A percentile compares a stretch with the other conserved stretches of the same genome.
These are phyloP conservation scores for Dendrolimus kikuchii DNA, from an alignment of 1,140 invertebrate species.

Conservation along the genomic window DNA sequence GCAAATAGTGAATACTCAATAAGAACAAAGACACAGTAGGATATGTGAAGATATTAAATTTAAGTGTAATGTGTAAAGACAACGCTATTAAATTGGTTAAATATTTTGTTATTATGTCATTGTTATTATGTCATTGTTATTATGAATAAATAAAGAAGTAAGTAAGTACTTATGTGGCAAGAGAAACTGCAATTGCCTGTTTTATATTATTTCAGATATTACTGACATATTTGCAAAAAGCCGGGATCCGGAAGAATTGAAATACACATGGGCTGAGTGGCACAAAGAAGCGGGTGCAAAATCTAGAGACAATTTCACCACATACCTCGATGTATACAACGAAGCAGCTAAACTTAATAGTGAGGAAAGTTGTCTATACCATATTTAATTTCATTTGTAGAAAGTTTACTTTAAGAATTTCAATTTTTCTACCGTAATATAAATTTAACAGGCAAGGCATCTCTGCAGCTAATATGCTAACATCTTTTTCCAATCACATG, in stretches of 20 bases:
- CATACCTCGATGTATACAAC: slow-evolving; percentile 82
- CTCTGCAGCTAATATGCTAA: too few species aligned
- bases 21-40: too few species aligned
- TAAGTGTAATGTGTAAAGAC: too few species aligned
- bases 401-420: too few species aligned
- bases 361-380: slow-evolving; percentile 16
- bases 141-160: neutral
- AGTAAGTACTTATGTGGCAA: too few species aligned
- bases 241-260: slow-evolving; percentile 81
- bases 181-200: neutral
- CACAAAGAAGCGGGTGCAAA: slow-evolving; percentile 81
- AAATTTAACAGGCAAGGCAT: too few species aligned
- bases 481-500: too few species aligned
- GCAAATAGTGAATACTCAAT: too few species aligned
- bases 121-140: neutral
- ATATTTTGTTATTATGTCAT: neutral
- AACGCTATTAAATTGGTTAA: too few species aligned
- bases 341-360: slow-evolving; percentile 83
- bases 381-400: neutral
- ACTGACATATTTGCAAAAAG: slow-evolving; percentile 78
- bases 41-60: too few species aligned
- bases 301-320: slow-evolving; percentile 77
- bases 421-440: too few species aligned
- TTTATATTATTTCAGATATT: slow-evolving; percentile 72
- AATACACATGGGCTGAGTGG: slow-evolving; percentile 85